phyloP scores from a whole-genome alignment of 2,888 invertebrate species.

The Plagiodera versicolora region DNA sequence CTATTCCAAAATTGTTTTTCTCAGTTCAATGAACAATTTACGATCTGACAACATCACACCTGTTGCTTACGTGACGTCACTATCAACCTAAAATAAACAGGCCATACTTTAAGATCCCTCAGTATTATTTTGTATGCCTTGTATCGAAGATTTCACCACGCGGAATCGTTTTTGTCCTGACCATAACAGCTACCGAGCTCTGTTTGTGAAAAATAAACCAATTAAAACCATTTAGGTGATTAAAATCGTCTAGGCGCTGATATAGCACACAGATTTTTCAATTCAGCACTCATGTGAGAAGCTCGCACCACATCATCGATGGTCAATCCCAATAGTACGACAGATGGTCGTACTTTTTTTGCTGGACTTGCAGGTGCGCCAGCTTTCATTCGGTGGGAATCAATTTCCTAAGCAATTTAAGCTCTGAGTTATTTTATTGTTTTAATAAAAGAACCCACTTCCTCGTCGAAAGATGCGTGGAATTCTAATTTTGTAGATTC shows the following conservation, averaged over 20 bases:
- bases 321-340: not conserved
- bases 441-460: not conserved
- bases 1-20: no score
- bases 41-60: no score
- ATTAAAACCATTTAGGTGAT: conserved; percentile 5
- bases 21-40: no score
- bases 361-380: not conserved
- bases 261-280: not conserved
- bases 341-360: not conserved
- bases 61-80: no score
- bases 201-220: conserved; percentile 4
- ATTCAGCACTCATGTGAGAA: no score
- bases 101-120: no score
- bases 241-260: conserved; percentile 14
- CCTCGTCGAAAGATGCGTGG: no score
- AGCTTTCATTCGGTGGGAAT: not conserved
- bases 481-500: no score
- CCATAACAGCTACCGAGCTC: no score
- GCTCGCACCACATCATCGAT: no score
- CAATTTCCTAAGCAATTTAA: not conserved
- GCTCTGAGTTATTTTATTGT: not conserved
- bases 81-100: no score
- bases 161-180: not conserved
- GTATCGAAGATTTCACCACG: not conserved
- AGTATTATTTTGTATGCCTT: no score